Evolutionary conservation across 2,113 vertebrate species (phyloP).

Genomic region (Strigops habroptila): DNA sequence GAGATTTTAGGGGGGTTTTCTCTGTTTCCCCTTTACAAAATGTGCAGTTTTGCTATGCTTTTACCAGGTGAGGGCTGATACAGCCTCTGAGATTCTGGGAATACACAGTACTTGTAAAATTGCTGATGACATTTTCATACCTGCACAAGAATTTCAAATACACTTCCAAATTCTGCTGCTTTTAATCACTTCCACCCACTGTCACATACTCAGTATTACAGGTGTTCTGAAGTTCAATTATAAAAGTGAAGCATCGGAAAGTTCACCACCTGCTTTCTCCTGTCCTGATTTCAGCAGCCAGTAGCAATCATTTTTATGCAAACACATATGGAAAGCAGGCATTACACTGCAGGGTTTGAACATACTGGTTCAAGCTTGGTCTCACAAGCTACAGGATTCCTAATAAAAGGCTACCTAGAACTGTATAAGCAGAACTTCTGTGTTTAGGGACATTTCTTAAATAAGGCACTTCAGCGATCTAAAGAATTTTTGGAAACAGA

Average conservation of each 20-base stretch:
- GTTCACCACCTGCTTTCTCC: not conserved
- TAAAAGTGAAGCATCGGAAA: not conserved
- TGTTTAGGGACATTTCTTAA: not conserved
- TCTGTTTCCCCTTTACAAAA: not conserved
- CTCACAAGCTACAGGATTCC: not conserved
- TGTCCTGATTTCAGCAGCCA: not conserved
- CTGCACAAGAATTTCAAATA: conserved; percentile 21
- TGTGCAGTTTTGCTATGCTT: not conserved
- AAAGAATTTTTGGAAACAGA: not conserved
- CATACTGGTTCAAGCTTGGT: not conserved
- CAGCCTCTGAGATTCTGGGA: not conserved
- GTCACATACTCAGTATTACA: not conserved
- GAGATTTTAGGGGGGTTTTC: not conserved
- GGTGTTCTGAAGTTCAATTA: not conserved
- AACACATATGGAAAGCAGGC: not conserved
- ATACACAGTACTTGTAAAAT: not conserved
- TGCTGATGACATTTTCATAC: not conserved
- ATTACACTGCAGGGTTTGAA: not conserved
- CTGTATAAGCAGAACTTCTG: not conserved
- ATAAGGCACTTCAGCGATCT: not conserved
- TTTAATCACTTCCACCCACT: conserved; percentile 26
- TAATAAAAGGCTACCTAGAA: no score
- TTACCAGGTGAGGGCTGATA: not conserved
- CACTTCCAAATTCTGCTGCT: conserved; percentile 17
- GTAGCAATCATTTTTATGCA: not conserved